Conservation (phyloP, 2,888 invertebrate genomes). For the Caprella mutica region DNA sequence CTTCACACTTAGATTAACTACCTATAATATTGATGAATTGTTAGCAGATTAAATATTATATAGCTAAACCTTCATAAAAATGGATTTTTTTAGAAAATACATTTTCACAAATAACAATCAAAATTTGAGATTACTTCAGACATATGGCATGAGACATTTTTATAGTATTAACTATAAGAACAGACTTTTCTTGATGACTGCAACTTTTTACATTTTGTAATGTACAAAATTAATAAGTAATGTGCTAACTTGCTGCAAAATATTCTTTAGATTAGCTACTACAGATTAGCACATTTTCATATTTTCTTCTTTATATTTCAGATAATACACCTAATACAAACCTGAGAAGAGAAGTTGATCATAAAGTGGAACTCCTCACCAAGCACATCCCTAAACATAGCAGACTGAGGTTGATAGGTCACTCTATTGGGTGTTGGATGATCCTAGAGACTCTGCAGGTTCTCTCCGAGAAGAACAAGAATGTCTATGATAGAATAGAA, state of each 20-base stretch:
- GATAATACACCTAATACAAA: conserved; percentile 1
- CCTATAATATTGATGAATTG: neutral
- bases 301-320: neutral
- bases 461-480: neutral
- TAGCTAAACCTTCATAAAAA: neutral
- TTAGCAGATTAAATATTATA: neutral
- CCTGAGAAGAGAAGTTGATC: conserved; percentile 62
- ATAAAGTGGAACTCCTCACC: conserved; percentile 66
- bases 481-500: conserved; percentile 1
- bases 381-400: conserved; percentile 58
- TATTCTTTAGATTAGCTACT: neutral
- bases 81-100: too few species aligned
- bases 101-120: too few species aligned
- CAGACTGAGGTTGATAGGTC: conserved; percentile 71
- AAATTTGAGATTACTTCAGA: too few species aligned
- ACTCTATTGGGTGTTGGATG: conserved; percentile 83
- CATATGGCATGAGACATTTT: too few species aligned
- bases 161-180: too few species aligned
- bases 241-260: too few species aligned
- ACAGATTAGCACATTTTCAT: neutral
- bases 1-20: too few species aligned
- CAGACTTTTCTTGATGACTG: too few species aligned
- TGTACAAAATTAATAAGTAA: neutral
- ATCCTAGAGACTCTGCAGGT: conserved; percentile 17
- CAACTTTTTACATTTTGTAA: neutral